These are phyloP conservation scores for Myripristis jacobus DNA, from an alignment of 2,797 vertebrate genomes.

Conservation along the genomic window DNA sequence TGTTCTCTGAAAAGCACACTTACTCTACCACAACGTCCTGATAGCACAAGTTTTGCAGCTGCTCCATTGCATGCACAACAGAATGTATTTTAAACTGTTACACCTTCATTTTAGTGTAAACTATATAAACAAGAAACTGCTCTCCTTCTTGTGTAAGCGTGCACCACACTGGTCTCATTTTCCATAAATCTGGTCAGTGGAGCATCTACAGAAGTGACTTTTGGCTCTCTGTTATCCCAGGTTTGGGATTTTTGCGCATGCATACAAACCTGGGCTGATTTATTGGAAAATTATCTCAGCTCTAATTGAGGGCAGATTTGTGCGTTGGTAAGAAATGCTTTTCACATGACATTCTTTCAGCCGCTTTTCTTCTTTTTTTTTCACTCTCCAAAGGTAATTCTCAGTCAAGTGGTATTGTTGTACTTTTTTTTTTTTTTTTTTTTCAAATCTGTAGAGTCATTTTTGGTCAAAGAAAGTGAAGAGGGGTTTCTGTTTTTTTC, in stretches of 20 bases:
- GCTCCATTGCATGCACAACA: too few species aligned
- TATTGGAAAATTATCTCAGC: not conserved
- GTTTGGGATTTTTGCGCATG: not conserved
- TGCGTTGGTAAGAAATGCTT: not conserved
- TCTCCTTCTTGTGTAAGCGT: too few species aligned
- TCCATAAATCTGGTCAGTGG: too few species aligned
- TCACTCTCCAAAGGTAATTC: not conserved
- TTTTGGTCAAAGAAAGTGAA: constrained; percentile 16
- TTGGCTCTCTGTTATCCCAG: not conserved
- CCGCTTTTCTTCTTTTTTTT: constrained; percentile 7
- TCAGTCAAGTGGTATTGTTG: constrained; percentile 3
- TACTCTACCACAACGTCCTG: too few species aligned
- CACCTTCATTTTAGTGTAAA: too few species aligned
- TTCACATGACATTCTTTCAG: constrained; percentile 5
- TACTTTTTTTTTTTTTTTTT: constrained; percentile 2
- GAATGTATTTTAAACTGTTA: too few species aligned
- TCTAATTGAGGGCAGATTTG: not conserved
- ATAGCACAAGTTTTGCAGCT: too few species aligned
- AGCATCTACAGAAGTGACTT: too few species aligned
- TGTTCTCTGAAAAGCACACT: too few species aligned
- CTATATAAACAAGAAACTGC: too few species aligned
- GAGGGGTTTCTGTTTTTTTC: constrained; percentile 9
- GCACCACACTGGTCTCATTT: too few species aligned
- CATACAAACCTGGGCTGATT: not conserved
- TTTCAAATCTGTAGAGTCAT: not conserved